Base-by-base conservation (phyloP, 2,888 invertebrate species). In the Dioctria rufipes region DNA sequence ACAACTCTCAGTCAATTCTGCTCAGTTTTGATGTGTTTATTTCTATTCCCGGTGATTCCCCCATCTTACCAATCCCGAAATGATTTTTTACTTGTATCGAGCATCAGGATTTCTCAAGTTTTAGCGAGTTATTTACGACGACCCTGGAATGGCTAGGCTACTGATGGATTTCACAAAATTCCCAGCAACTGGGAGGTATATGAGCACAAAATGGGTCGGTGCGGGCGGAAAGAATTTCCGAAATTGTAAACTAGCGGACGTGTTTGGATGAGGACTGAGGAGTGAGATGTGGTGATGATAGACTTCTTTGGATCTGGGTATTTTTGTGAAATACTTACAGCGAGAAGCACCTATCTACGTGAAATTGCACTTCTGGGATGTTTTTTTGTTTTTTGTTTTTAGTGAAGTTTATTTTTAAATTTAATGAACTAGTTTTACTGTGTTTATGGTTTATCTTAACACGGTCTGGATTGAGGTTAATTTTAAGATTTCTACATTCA, bases 91-190 rank as follows among this genome's bases (percentile, higher is more conserved):
- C 40, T 63, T 63, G 39, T 25, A 63, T n/a, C n/a, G n/a, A n/a
- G n/a, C n/a, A n/a, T 63, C 25, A 6, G 25, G 39, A 40, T 75
- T 75, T 73, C 73, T 39, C 60, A 60, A 43, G n/a, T 66, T 66
- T 61, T 43, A n/a, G 73, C 8, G 73, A 75, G 73, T 60, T 75
- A 75, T 75, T 75, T 75, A 75, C n/a, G 73, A 75, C 73, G 60
- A 60, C 54, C 60, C 9, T 60, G 73, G 37, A 11, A 40, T 40
- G 42, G n/a, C 69, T 51, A 11, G 11, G 42, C 40, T 5, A 42
- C 49, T 54, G 69, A 11, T 54, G 69, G 49, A 69, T 69, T 69
- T 69, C 67, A 25, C 67, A 51, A 51, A 1, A 54, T 54, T 3
- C 2, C 54, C 54, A 54, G 11, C 54, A 54, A 54, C 54, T 46